Evolutionary conservation across 2,888 invertebrate genomes (phyloP), one percentile per base, ranked within the genome.

Genomic region (Dolichopus griseipennis): DNA sequence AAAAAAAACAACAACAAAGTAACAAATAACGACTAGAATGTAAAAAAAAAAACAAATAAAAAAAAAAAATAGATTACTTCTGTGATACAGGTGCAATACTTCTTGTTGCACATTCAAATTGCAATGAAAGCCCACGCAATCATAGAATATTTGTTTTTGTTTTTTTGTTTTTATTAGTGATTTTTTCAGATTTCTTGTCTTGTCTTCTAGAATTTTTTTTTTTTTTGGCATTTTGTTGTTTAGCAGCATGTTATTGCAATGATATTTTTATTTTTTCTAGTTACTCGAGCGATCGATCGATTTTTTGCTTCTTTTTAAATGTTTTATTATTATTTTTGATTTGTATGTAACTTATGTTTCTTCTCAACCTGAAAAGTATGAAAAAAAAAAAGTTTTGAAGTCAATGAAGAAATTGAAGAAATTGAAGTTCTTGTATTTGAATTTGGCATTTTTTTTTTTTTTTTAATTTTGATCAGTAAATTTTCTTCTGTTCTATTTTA

Each of bases 11-110:
- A 9, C 41, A 41, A 41, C 12, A 41, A 41, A 7, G 1, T 6
- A 5, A 15, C 9, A 2, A 41, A 41, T 41, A 41, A 41, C 41
- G 41, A 41, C 27, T 37, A 52, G 52, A 52, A 52, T 12, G 3
- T 15, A 10, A 7, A 43, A 43, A 4, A 7, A 12, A 43, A 52
- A 52, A 52, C 18, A 52, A 18, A 15, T 18, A 18, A 52, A n/a
- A 52, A 2, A 52, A 6, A 10, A 71, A 71, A 71, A 69, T 70
- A 71, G 71, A 71, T 71, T 71, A 71, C 69, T 71, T 68, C 71
- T 69, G 69, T 70, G 71, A 71, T 71, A 70, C 71, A 71, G 71
- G 71, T 71, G 71, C 71, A 71, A 70, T 71, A 71, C 70, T 67
- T 71, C 69, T 69, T 71, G 69, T 69, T 68, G 65, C 27, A 27